These are phyloP conservation scores for Nylanderia fulva DNA, from an alignment of 1,140 invertebrate genomes.

Conservation along the genomic window DNA sequence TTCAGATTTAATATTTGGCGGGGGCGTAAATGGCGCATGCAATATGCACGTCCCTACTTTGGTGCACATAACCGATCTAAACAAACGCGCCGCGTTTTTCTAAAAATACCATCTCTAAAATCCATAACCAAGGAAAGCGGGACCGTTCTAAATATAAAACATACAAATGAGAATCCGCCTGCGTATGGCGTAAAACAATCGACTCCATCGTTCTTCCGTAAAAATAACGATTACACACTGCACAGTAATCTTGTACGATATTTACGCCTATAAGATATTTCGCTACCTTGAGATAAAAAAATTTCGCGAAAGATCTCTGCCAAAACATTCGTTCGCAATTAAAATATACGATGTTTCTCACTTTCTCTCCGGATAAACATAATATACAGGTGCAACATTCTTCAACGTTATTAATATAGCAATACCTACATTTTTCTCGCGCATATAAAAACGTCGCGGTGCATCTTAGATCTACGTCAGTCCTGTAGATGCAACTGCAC, in stretches of 20 bases:
- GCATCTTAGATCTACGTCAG: not conserved
- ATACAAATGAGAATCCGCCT: not conserved
- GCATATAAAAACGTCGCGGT: slow-evolving; percentile 22
- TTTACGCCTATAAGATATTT: too few species aligned
- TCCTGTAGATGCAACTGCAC: slow-evolving; percentile 1
- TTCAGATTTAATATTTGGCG: too few species aligned
- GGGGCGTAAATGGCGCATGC: not conserved
- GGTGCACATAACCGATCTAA: slow-evolving; percentile 75
- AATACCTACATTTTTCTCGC: not conserved
- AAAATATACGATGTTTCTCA: not conserved
- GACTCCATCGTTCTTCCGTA: not conserved
- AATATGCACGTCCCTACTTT: slow-evolving; percentile 61
- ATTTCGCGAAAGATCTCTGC: too few species aligned
- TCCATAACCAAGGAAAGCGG: slow-evolving; percentile 37
- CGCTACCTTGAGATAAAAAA: too few species aligned
- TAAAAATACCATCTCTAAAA: slow-evolving; percentile 65
- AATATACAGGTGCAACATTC: not conserved
- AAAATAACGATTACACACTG: slow-evolving; percentile 56
- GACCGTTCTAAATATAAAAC: slow-evolving; percentile 32
- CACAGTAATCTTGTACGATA: not conserved
- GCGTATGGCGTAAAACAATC: slow-evolving; percentile 5
- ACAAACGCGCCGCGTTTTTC: slow-evolving; percentile 69
- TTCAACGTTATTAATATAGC: slow-evolving; percentile 11
- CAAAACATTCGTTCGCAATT: too few species aligned
- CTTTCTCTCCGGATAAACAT: not conserved